Evolutionary conservation across 2,797 vertebrate species (phyloP).

Genomic region (Strix occidentalis): DNA sequence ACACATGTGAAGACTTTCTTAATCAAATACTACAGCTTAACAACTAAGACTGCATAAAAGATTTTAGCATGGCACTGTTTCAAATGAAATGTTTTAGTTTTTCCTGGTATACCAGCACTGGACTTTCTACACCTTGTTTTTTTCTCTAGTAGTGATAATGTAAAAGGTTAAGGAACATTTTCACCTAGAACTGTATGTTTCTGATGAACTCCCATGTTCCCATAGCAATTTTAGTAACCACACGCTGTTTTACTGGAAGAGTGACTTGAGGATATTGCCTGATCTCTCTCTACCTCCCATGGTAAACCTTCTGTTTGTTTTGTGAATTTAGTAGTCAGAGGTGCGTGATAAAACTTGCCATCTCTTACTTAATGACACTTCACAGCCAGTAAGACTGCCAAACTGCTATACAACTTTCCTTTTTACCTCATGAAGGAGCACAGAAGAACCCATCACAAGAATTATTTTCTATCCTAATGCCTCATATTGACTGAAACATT

Average conservation of each 20-base stretch:
- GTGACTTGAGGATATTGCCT: conserved; percentile 63
- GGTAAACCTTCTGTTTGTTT: conserved; percentile 75
- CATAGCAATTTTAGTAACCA: conserved; percentile 72
- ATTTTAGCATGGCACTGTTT: neutral
- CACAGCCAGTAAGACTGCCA: conserved; percentile 38
- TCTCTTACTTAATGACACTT: conserved; percentile 58
- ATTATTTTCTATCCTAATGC: conserved; percentile 20
- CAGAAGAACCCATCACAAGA: conserved; percentile 8
- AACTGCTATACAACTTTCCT: neutral
- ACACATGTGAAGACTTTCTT: neutral
- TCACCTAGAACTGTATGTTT: conserved; percentile 46
- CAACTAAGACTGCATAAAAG: neutral
- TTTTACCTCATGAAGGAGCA: conserved; percentile 47
- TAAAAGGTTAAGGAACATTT: conserved; percentile 57
- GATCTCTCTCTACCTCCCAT: conserved; percentile 61
- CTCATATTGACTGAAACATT: neutral
- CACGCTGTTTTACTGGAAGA: conserved; percentile 70
- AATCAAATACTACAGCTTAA: neutral
- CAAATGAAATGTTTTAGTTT: neutral
- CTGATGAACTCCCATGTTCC: conserved; percentile 64
- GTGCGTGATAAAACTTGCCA: conserved; percentile 52
- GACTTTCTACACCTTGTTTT: neutral
- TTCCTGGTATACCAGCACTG: neutral
- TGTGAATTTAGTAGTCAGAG: conserved; percentile 69
- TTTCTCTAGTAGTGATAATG: neutral